Conservation (phyloP, 2,888 invertebrate species). For the Notocelia uddmanniana region DNA sequence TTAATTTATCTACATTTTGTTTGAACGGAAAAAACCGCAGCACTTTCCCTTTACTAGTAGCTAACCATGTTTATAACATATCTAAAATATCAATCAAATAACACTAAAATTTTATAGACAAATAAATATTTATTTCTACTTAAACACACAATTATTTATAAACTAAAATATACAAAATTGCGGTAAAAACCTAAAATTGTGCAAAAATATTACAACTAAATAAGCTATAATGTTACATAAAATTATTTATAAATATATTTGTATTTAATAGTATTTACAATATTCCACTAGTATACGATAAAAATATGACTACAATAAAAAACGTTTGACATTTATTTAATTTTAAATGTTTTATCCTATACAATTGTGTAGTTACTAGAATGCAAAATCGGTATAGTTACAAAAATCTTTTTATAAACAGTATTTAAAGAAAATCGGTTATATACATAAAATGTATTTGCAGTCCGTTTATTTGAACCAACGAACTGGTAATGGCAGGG, state of each 20-base stretch:
- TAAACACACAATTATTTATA: conserved; percentile 37
- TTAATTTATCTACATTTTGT: too few species aligned
- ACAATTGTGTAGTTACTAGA: conserved; percentile 16
- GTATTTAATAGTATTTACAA: conserved; percentile 46
- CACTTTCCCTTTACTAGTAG: background rate
- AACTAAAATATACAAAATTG: conserved; percentile 40
- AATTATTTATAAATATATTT: conserved; percentile 45
- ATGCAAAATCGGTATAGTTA: conserved; percentile 7
- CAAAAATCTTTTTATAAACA: background rate
- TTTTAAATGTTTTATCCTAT: conserved; percentile 22
- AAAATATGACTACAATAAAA: conserved; percentile 38
- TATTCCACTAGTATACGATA: conserved; percentile 39
- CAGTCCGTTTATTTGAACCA: conserved; percentile 3
- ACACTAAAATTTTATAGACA: conserved; percentile 23
- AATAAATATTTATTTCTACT: conserved; percentile 39
- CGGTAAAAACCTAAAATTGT: conserved; percentile 42
- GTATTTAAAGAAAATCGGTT: background rate
- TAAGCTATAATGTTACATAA: conserved; percentile 37
- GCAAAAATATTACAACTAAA: conserved; percentile 42
- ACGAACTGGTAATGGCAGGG: background rate
- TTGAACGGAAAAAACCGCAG: background rate
- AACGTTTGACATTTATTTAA: conserved; percentile 32
- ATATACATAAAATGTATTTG: background rate
- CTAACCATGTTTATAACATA: background rate
- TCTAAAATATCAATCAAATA: background rate